Base-by-base conservation (phyloP, 2,888 invertebrate species). In the Eristalis pertinax region DNA sequence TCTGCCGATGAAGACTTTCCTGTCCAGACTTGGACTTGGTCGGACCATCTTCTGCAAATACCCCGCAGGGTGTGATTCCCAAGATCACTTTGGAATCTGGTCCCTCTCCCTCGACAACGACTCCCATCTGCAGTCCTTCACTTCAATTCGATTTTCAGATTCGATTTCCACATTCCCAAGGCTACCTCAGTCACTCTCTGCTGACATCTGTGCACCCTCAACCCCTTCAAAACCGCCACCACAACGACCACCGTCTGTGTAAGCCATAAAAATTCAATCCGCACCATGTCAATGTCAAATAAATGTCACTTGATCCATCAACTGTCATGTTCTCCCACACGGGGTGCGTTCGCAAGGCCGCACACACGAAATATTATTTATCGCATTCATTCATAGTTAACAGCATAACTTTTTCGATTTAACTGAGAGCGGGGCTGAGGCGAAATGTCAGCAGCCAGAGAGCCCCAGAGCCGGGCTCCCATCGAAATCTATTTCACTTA, bases 371-470 rank as follows among this genome's bases (percentile, higher is more conserved):
- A 50, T 50, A 50, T 50, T 50, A 50, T 50, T 76, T 29, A 62
- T 62, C 60, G 62, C 67, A 26, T 76, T 76, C 67, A 76, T 67
- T 43, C 58, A 67, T 75, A 67, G 58, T 50, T 50, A 77, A 77
- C 62, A 77, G 63, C 24, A 50, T 32, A 85, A 82, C 85, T 85
- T 82, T 77, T 82, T 77, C 85, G 85, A 82, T 85, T 82, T 81
- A 68, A 63, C 68, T 41, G 60, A 70, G 75, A 50, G 50, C 50
- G 50, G 1, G 10, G 19, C 43, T 4, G 41, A n/a, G 43, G 50
- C 8, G 50, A 8, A 8, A n/a, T n/a, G n/a, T n/a, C 4, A n/a
- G 19, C n/a, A n/a, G n/a, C 15, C 15, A 4, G 43, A 1, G 8
- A 8, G 32, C 32, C 32, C 32, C n/a, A 4, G n/a, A n/a, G 43